Evolutionary conservation across 2,113 vertebrate species (phyloP).

Genomic region (Oryzias celebensis): DNA sequence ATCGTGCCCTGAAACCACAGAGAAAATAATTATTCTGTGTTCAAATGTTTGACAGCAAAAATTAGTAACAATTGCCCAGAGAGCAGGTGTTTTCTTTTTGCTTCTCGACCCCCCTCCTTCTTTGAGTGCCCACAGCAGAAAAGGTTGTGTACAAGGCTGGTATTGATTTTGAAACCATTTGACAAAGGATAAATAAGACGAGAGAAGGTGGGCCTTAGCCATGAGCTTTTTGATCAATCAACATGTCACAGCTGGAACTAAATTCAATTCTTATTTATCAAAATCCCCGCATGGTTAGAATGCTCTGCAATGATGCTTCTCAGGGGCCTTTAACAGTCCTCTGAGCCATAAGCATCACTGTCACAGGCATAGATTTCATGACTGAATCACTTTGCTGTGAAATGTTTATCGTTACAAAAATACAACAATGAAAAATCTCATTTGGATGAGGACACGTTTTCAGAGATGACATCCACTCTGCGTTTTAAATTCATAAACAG

Average conservation of each 20-base stretch:
- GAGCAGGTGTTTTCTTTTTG: conserved; percentile 83
- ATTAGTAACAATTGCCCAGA: conserved; percentile 83
- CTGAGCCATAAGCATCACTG: conserved; percentile 58
- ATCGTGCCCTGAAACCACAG: conserved; percentile 79
- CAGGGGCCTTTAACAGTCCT: conserved; percentile 43
- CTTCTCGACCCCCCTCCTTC: conserved; percentile 32
- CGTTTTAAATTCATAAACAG: conserved; percentile 22
- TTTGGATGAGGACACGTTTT: conserved; percentile 51
- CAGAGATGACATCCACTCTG: conserved; percentile 6
- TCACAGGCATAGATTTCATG: conserved; percentile 64
- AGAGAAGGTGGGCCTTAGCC: conserved; percentile 90
- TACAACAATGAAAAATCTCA: conserved; percentile 40
- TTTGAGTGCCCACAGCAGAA: conserved; percentile 79
- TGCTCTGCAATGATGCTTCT: conserved; percentile 54
- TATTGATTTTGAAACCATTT: conserved; percentile 98
- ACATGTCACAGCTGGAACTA: conserved; percentile 91
- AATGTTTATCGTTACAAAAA: conserved; percentile 58
- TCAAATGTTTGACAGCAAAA: conserved; percentile 89
- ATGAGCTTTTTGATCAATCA: conserved; percentile 98
- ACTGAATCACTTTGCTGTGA: conserved; percentile 61
- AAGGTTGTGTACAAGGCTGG: conserved; percentile 82
- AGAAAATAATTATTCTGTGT: conserved; percentile 83
- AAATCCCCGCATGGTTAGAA: conserved; percentile 85
- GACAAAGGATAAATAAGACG: conserved; percentile 93
- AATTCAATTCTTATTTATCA: conserved; percentile 99